Evolutionary conservation across 2,888 invertebrate genomes (phyloP).

Genomic region (Charanyca ferruginea): DNA sequence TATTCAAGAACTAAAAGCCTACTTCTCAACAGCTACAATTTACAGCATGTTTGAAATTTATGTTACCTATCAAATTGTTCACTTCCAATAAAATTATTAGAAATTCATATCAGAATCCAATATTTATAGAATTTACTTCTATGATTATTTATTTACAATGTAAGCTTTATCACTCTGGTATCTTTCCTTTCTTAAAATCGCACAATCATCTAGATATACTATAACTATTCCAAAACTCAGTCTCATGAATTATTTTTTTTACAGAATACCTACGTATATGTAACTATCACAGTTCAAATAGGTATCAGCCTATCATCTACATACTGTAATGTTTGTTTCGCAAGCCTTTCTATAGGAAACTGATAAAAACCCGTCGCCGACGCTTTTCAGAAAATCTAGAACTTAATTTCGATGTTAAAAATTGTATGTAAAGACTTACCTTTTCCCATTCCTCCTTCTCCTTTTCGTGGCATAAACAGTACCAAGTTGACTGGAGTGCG

Average conservation of each 20-base stretch:
- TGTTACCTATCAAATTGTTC: constrained; percentile 1
- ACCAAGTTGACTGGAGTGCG: constrained; percentile 96
- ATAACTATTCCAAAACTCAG: neutral
- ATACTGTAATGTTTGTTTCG: neutral
- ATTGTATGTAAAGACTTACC: constrained; percentile 91
- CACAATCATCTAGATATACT: neutral
- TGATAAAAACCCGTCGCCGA: constrained; percentile 20
- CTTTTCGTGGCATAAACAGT: constrained; percentile 99
- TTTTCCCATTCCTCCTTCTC: constrained; percentile 98
- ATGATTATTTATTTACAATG: too few species aligned
- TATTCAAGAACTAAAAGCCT: constrained; percentile 17
- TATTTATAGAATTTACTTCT: too few species aligned
- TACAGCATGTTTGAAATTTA: neutral
- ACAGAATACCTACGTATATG: neutral
- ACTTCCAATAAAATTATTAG: neutral
- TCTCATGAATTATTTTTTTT: neutral
- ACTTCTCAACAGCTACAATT: neutral
- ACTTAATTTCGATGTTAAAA: too few species aligned
- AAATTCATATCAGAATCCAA: too few species aligned
- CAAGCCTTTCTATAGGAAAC: neutral
- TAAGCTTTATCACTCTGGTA: too few species aligned
- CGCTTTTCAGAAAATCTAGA: neutral
- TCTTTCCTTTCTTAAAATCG: neutral
- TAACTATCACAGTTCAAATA: neutral
- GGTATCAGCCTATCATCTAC: neutral